Percentiles rank a stretch among this genome's conserved stretches.
These are phyloP conservation scores for Reticulitermes lucifugus DNA, from an alignment of 2,888 invertebrate species.

Conservation along the genomic window DNA sequence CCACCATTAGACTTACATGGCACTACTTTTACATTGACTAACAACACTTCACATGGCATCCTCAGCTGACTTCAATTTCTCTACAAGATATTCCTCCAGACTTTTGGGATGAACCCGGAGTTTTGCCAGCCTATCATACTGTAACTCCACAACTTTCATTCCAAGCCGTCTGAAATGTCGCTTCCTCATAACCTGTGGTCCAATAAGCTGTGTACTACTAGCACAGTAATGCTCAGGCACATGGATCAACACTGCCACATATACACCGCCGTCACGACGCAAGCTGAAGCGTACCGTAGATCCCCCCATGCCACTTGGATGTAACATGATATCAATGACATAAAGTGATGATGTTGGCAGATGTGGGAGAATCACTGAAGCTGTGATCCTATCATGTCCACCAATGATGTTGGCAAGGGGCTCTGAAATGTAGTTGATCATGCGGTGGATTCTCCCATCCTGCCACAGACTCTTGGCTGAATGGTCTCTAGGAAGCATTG, in stretches of 20 bases:
- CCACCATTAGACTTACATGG: slow-evolving; percentile 27
- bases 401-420: slow-evolving; percentile 65
- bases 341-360: slow-evolving; percentile 71
- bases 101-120: slow-evolving; percentile 66
- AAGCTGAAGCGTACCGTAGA: slow-evolving; percentile 65
- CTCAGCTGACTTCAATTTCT: slow-evolving; percentile 63
- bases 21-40: slow-evolving; percentile 38
- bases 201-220: slow-evolving; percentile 68
- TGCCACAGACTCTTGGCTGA: slow-evolving; percentile 66
- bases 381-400: slow-evolving; percentile 65
- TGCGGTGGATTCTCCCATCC: slow-evolving; percentile 68
- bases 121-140: slow-evolving; percentile 67
- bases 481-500: slow-evolving; percentile 69
- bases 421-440: slow-evolving; percentile 65
- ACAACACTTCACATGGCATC: slow-evolving; percentile 50
- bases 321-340: slow-evolving; percentile 71
- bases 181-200: slow-evolving; percentile 73
- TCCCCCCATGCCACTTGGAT: slow-evolving; percentile 63
- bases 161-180: slow-evolving; percentile 74
- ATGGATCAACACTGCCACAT: slow-evolving; percentile 71
- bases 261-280: slow-evolving; percentile 63
- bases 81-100: slow-evolving; percentile 67
- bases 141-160: slow-evolving; percentile 71
- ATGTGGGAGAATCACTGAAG: slow-evolving; percentile 67
- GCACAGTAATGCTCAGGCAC: slow-evolving; percentile 75